These are phyloP conservation scores for Norana najaformis DNA, from an alignment of 2,888 invertebrate genomes.

Conservation along the genomic window DNA sequence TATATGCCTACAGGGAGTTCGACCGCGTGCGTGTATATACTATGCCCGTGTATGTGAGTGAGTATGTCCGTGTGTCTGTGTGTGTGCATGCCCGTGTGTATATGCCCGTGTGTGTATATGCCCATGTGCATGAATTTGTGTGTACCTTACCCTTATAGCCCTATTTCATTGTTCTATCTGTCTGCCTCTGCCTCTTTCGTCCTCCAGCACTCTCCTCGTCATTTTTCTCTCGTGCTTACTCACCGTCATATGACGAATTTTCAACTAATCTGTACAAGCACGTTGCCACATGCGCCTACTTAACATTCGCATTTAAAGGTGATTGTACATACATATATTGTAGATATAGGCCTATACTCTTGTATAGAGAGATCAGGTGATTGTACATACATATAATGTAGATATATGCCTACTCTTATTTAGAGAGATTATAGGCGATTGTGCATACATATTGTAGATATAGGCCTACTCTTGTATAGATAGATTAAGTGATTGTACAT, in stretches of 20 bases:
- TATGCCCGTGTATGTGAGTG: neutral
- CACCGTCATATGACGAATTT: neutral
- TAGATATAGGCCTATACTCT: too few species aligned
- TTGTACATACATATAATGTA: neutral
- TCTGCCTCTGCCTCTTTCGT: neutral
- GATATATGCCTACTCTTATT: too few species aligned
- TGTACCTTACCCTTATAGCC: neutral
- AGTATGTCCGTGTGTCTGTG: neutral
- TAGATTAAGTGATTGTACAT: neutral
- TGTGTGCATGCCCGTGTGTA: neutral
- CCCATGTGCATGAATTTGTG: neutral
- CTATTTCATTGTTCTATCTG: neutral
- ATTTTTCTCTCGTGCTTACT: neutral
- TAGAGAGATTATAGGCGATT: too few species aligned
- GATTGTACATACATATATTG: neutral
- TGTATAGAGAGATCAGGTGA: too few species aligned
- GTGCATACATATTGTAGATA: neutral
- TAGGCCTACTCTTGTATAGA: too few species aligned
- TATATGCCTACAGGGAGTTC: neutral
- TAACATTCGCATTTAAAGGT: neutral
- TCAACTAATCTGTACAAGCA: neutral
- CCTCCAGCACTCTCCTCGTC: slow-evolving; percentile 1
- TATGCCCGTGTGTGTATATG: neutral
- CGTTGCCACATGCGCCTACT: neutral
- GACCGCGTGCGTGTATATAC: neutral